Evolutionary conservation across 2,888 invertebrate species (phyloP), one percentile per base, ranked within the genome.

Genomic region (Heliconius aoede): DNA sequence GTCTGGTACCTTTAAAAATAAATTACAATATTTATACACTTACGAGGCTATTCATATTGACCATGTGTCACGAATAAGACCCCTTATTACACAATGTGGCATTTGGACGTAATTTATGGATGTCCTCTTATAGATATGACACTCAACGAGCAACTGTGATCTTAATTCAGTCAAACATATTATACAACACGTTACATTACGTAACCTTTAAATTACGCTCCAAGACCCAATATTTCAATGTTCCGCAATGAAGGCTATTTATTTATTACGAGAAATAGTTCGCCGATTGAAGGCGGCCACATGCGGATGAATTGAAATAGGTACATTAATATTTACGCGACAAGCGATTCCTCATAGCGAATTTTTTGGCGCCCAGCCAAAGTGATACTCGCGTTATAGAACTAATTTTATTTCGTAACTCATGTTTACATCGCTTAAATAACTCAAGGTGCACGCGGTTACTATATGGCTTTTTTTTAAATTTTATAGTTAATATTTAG

Each of bases 1-100:
- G 90, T 95, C 89, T 91, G 95, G 89, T 95, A 96, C 93, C 91
- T 95, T 88, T 15, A 83, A 83, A 51, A 55, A 80, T 65, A 79
- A 67, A 46, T 77, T 24, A 68, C 4, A 58, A 65, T 51, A 62
- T 40, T 73, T 71, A 24, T 40, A 65, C 24, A 24, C 36, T 36
- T 15, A 24, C n/a, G 24, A 9, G 51, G 51, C 9, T n/a, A 8
- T n/a, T n/a, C 55, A n/a, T n/a, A n/a, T 21, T n/a, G 4, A 9
- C 3, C 9, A 9, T n/a, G 21, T 55, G n/a, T n/a, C 55, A 55
- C 8, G n/a, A 9, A 55, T 55, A n/a, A 11, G 11, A 55, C n/a
- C 55, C 55, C 55, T 46, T 21, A 21, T 46, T 46, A 21, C 21
- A 46, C 8, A 46, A 46, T 8, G 46, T 46, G 18, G 8, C 21